These are phyloP conservation scores for Melierax canorus DNA, from an alignment of 2,113 vertebrate species.

Conservation along the genomic window DNA sequence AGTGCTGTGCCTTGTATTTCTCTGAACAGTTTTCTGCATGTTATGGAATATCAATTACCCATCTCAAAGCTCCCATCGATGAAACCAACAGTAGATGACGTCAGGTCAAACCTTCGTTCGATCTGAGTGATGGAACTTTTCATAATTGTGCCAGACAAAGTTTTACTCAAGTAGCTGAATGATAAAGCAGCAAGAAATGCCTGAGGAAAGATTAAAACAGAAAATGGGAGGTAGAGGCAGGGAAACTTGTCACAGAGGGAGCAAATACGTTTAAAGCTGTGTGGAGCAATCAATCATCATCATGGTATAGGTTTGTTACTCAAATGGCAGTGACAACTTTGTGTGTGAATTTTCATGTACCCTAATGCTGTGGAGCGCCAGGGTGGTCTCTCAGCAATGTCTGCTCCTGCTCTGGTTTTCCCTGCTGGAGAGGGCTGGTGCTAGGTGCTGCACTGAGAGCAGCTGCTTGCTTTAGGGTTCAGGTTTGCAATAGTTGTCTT, in stretches of 20 bases:
- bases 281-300: background rate
- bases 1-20: background rate
- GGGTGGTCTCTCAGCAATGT: background rate
- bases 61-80: slow-evolving; percentile 92
- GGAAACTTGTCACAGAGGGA: background rate
- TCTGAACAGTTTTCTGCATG: background rate
- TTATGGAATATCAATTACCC: slow-evolving; percentile 70
- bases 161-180: slow-evolving; percentile 82
- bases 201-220: slow-evolving; percentile 62
- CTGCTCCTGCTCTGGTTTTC: background rate
- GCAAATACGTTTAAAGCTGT: background rate
- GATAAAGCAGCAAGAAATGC: slow-evolving; percentile 83
- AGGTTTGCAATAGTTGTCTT: background rate
- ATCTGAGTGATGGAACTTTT: slow-evolving; percentile 92
- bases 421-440: background rate
- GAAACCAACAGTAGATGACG: slow-evolving; percentile 81
- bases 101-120: slow-evolving; percentile 87
- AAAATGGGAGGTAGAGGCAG: background rate
- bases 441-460: background rate
- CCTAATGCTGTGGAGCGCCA: fast-evolving
- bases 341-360: background rate
- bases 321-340: background rate
- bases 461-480: background rate
- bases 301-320: fast-evolving
- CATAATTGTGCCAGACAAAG: slow-evolving; percentile 79